These are phyloP conservation scores for Tinamus guttatus DNA, from an alignment of 2,113 vertebrate genomes.

Conservation along the genomic window DNA sequence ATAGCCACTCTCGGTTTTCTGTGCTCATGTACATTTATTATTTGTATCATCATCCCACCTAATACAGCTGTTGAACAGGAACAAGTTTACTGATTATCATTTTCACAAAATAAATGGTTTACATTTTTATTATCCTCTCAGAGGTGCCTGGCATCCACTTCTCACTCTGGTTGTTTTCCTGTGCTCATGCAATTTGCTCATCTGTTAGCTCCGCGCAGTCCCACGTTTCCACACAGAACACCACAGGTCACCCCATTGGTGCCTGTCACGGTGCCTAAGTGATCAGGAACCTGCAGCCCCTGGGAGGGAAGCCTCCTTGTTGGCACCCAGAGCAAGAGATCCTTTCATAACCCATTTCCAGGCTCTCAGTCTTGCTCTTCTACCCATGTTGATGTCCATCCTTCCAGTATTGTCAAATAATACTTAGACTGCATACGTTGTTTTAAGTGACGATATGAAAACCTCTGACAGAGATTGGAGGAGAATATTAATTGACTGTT, in stretches of 20 bases:
- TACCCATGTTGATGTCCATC: accelerated
- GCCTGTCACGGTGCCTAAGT: too few relatives aligned
- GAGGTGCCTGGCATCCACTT: background rate
- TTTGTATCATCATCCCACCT: background rate
- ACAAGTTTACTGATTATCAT: background rate
- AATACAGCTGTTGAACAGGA: background rate
- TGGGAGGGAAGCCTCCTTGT: background rate
- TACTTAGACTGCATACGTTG: background rate
- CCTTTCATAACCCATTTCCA: background rate
- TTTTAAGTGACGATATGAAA: background rate
- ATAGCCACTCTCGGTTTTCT: background rate
- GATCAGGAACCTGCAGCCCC: background rate
- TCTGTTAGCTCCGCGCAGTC: background rate
- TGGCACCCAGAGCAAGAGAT: background rate
- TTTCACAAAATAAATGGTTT: background rate
- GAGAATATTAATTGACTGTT: background rate
- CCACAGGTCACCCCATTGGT: accelerated
- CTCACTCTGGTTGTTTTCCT: background rate
- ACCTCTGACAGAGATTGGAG: background rate
- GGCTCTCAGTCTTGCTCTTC: background rate
- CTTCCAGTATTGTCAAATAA: background rate
- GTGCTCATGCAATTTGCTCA: background rate
- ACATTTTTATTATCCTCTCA: background rate
- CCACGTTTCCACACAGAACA: background rate
- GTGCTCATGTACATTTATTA: background rate